Conservation (phyloP, 2,113 vertebrate genomes). For the Aleadryas rufinucha region DNA sequence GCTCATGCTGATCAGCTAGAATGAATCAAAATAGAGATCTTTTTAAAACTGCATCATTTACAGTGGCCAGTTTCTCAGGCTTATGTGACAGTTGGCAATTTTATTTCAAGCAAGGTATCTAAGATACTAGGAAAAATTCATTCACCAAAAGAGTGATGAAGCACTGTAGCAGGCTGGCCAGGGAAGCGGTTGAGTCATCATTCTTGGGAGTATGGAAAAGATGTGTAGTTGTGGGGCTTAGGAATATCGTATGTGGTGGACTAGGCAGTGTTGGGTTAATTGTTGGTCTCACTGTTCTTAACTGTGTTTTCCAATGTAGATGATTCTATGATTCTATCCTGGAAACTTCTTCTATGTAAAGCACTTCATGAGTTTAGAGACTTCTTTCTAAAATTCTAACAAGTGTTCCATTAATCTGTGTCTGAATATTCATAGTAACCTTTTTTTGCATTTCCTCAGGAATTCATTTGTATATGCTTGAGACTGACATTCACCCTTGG, state of each 20-base stretch:
- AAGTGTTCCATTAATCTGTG: not conserved
- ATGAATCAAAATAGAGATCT: not conserved
- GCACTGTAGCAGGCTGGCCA: not conserved
- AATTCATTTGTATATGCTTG: not conserved
- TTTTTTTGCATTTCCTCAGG: not conserved
- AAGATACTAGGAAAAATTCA: not conserved
- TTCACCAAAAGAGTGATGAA: rapidly evolving
- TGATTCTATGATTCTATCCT: not conserved
- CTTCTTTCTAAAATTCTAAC: not conserved
- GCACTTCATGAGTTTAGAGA: not conserved
- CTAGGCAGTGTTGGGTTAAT: not conserved
- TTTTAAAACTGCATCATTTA: not conserved
- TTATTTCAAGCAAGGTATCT: not conserved
- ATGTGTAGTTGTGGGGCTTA: rapidly evolving
- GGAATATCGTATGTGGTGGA: not conserved
- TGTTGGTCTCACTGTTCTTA: not conserved
- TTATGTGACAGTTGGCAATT: not conserved
- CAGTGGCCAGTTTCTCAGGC: not conserved
- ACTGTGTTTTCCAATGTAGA: not conserved
- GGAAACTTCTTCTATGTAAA: not conserved
- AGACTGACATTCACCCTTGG: not conserved
- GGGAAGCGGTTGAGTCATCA: not conserved
- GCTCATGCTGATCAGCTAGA: not conserved
- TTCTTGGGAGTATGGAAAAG: not conserved
- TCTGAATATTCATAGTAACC: not conserved